Conservation (phyloP, 2,888 invertebrate genomes). For the Tanytarsus gracilentus region DNA sequence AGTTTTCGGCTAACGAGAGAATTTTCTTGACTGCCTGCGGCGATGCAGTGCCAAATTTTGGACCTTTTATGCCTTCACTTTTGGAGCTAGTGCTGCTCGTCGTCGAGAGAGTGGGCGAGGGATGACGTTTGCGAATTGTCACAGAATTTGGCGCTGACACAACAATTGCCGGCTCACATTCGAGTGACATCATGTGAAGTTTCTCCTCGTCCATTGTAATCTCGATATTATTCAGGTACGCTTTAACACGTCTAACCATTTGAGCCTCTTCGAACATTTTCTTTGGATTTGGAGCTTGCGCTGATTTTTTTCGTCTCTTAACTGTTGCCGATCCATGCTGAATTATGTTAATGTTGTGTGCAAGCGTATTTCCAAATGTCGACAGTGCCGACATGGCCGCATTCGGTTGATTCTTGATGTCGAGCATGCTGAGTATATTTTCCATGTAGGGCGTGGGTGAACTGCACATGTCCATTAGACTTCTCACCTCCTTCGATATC, state of each 20-base stretch:
- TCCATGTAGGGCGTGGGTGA: conserved; percentile 55
- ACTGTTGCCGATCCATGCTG: conserved; percentile 67
- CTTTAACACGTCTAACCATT: conserved; percentile 94
- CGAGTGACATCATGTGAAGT: conserved; percentile 77
- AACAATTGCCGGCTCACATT: conserved; percentile 65
- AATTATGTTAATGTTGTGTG: conserved; percentile 19
- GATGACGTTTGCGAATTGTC: conserved; percentile 66
- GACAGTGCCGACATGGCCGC: conserved; percentile 80
- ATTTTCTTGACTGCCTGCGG: conserved; percentile 96
- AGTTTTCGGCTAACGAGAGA: conserved; percentile 79
- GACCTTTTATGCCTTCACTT: conserved; percentile 61
- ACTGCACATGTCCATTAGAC: conserved; percentile 89
- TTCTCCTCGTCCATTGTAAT: conserved; percentile 87
- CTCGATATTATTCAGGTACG: conserved; percentile 86
- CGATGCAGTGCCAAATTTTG: conserved; percentile 80
- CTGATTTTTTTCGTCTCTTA: conserved; percentile 79
- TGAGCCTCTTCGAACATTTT: conserved; percentile 99
- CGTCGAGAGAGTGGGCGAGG: conserved; percentile 87
- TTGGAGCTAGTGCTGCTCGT: conserved; percentile 86
- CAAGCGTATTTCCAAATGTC: conserved; percentile 46
- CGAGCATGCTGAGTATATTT: conserved; percentile 75
- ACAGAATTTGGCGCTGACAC: conserved; percentile 47
- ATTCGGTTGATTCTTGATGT: conserved; percentile 76
- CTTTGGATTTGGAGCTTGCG: conserved; percentile 87
- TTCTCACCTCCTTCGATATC: conserved; percentile 93